Conservation (phyloP, 1,140 invertebrate genomes). For the Eriosoma lanigerum region DNA sequence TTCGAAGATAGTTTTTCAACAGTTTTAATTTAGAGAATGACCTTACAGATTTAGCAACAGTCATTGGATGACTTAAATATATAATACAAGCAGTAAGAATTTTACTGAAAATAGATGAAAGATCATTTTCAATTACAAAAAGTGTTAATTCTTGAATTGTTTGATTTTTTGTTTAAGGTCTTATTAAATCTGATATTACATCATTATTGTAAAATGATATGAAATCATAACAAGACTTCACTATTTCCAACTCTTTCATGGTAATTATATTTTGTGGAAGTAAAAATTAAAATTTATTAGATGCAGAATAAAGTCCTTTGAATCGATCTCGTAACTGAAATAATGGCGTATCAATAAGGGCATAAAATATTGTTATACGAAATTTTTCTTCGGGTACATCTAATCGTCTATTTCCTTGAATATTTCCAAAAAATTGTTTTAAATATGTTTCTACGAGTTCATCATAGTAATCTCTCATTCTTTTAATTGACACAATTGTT, state of each 20-base stretch:
- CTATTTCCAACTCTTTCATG: background rate
- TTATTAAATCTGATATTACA: background rate
- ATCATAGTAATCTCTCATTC: background rate
- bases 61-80: background rate
- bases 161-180: background rate
- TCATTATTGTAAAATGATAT: background rate
- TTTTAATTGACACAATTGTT: background rate
- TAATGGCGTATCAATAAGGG: background rate
- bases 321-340: background rate
- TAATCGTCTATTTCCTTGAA: background rate
- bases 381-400: background rate
- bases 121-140: background rate
- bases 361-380: background rate
- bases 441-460: background rate
- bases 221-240: background rate
- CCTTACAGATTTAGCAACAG: background rate
- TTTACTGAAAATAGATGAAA: background rate
- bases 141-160: background rate
- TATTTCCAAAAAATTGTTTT: conserved; percentile 1
- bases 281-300: background rate
- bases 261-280: background rate
- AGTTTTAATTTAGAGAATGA: background rate
- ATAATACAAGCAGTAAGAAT: background rate
- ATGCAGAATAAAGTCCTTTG: background rate
- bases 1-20: background rate